phyloP scores from a whole-genome alignment of 2,113 vertebrate species.

The Orycteropus afer region DNA sequence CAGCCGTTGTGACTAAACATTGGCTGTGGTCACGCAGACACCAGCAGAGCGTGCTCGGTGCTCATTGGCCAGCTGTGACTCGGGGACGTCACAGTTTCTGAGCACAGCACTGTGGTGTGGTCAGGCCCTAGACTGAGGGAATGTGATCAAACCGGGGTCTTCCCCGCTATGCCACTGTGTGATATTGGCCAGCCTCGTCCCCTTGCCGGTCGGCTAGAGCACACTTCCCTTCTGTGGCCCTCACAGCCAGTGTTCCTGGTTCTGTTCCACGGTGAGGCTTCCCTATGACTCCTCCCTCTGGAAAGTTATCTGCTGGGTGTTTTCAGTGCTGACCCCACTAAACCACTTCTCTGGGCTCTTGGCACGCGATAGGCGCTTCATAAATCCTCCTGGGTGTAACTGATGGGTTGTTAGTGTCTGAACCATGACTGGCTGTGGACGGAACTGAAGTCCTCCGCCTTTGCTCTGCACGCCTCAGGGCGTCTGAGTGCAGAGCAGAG shows the following conservation, averaged over 20 bases:
- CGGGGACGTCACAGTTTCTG: background rate
- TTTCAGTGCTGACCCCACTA: background rate
- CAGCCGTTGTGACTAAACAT: background rate
- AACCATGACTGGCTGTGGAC: background rate
- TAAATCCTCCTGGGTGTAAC: background rate
- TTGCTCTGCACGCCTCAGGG: background rate
- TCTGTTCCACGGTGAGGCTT: background rate
- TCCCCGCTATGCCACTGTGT: background rate
- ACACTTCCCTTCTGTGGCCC: background rate
- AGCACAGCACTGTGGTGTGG: background rate
- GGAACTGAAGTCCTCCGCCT: background rate
- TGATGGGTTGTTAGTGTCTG: background rate
- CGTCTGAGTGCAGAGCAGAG: background rate
- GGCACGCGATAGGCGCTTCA: background rate
- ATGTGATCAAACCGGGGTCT: background rate
- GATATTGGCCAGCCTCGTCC: background rate
- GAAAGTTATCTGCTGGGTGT: background rate
- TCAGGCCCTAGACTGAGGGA: background rate
- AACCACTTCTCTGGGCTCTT: background rate
- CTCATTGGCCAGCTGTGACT: background rate
- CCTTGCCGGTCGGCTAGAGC: background rate
- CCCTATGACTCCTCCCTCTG: background rate
- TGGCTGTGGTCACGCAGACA: background rate
- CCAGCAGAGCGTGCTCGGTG: accelerated
- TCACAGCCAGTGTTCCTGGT: background rate